Percentiles rank a stretch among this genome's conserved stretches.
Evolutionary conservation across 2,888 invertebrate species (phyloP).

Genomic region (Dryobotodes eremita): DNA sequence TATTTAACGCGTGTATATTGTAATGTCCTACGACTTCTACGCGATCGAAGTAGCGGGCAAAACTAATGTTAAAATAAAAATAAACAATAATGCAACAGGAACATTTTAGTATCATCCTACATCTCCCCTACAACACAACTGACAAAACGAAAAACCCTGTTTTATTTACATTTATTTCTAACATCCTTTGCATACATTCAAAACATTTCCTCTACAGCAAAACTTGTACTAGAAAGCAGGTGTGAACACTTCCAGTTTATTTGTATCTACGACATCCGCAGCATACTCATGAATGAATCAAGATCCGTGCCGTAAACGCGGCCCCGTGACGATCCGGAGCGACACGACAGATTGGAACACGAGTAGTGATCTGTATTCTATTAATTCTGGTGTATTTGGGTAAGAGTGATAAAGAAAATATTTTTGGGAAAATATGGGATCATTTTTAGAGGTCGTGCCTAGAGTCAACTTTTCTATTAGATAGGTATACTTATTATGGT

Average conservation of each 20-base stretch:
- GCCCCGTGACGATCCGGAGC: constrained; percentile 32
- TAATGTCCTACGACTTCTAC: no score
- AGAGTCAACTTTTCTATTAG: no score
- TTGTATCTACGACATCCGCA: constrained; percentile 48
- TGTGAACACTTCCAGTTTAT: constrained; percentile 36
- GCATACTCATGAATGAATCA: constrained; percentile 67
- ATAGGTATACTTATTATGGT: background rate
- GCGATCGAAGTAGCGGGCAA: no score
- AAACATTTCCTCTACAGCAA: constrained; percentile 4
- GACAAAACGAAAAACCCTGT: background rate
- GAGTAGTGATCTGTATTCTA: constrained; percentile 43
- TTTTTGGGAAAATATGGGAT: background rate
- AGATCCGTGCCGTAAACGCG: constrained; percentile 32
- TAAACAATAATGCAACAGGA: background rate
- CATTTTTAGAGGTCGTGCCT: background rate
- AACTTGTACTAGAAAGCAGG: constrained; percentile 12
- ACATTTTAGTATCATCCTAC: background rate
- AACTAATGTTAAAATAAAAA: background rate
- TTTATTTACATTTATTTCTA: constrained; percentile 13
- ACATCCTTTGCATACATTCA: constrained; percentile 8
- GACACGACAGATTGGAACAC: constrained; percentile 38
- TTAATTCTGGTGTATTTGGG: constrained; percentile 26
- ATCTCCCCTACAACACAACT: background rate
- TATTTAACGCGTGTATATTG: no score
- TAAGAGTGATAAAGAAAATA: background rate